Evolutionary conservation across 2,888 invertebrate species (phyloP), one percentile per base, ranked within the genome.

Genomic region (Agrypnus murinus): DNA sequence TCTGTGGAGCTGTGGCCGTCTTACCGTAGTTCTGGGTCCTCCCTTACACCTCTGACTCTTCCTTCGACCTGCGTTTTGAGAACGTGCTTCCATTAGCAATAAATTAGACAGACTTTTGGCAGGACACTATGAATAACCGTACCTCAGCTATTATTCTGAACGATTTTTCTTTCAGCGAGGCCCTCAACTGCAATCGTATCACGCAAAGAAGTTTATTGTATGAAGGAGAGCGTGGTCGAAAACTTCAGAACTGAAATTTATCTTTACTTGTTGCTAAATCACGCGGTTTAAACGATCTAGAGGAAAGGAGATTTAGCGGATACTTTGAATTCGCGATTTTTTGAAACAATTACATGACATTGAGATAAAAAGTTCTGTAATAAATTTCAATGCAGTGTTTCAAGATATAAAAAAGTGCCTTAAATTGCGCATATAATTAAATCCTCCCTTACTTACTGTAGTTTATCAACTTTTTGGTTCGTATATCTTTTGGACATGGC

Each of bases 41-140:
- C 48, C 71, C 58, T 58, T 31, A 15, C 64, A 36, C 71, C 43
- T 38, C 48, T 19, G 34, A 46, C 50, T 55, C 53, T 62, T 63
- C 58, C 60, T 55, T 46, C 45, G 50, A 40, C 34, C 36, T 32
- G 38, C 64, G 53, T 71, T 69, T 57, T 53, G 64, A 19, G 67
- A 46, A 71, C 67, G 71, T 71, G 71, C 58, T 68, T 71, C 63
- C 59, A 71, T 67, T 71, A 71, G 64, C 71, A 71, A 71, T 71
- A 71, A 66, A 67, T 67, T 71, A 71, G 48, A 62, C 63, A 55
- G 63, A 63, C 55, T 63, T 68, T 68, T 46, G 58, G 65, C 36
- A 34, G 45, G 40, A 55, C 50, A 31, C 63, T 36, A 45, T 63
- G 53, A 68, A 63, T 63, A 68, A 68, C 62, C 68, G 34, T 40